Base-by-base conservation (phyloP, 2,797 vertebrate species). In the Kryptopterus vitreolus region DNA sequence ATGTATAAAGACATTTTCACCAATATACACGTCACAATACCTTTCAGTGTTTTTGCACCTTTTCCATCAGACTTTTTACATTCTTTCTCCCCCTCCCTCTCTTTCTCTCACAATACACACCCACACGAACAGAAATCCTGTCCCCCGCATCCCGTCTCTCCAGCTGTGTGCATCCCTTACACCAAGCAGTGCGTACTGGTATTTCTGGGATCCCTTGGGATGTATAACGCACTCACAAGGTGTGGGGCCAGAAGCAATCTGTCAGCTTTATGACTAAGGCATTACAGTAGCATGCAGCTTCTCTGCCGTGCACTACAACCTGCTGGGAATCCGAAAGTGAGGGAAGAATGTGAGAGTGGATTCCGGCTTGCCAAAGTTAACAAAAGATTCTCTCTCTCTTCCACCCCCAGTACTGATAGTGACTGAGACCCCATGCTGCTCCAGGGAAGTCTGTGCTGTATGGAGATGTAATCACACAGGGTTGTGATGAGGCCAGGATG, bases 311-410 rank as follows among this genome's bases (percentile, higher is more conserved):
- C 12, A 80, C 71, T 81, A 66, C 78, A 71, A 74, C 81, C 53
- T 84, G 53, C 74, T 84, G 76, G 79, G 78, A 88, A 85, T 48
- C 70, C 72, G 58, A 48, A 78, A 52, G 83, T 66, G 48, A 81
- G 38, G 52, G 71, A 63, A 33, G 58, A 81, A 75, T 35, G 38
- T 24, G 18, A 58, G 46, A 79, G 57, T 55, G 68, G 38, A 81
- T 78, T 83, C 82, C 50, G 35, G 57, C 77, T 83, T 52, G 86
- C 87, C 86, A 91, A 89, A 88, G 82, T 83, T 84, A 91, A 92
- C 88, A 92, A 81, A 87, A 43, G 63, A 18, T 38, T 78, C 79
- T 1, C 10, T 82, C 10, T 82, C 84, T 66, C 70, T 82, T 78
- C 87, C 80, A 81, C 81, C 84, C 84, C 83, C 74, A 83, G 73